These are phyloP conservation scores for Liopterus haemorrhoidalis DNA, from an alignment of 2,888 invertebrate genomes.

Conservation along the genomic window DNA sequence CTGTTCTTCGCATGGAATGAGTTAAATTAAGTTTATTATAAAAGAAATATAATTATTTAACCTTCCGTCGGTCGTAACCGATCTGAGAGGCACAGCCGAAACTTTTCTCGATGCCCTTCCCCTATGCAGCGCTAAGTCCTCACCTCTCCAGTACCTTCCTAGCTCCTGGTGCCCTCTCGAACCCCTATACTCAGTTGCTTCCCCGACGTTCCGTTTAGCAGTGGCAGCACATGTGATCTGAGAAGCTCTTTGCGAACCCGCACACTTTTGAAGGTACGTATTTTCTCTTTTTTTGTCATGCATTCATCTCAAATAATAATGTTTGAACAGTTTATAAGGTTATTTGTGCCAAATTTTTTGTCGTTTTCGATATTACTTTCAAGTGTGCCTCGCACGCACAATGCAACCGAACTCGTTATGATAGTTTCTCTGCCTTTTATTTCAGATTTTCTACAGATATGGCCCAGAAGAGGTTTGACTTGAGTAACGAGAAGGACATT, in stretches of 20 bases:
- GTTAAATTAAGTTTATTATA: too few relatives aligned
- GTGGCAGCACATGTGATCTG: neutral
- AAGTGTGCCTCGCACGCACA: neutral
- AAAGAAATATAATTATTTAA: too few relatives aligned
- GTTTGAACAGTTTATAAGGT: neutral
- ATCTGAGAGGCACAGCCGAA: too few relatives aligned
- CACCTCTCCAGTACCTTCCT: neutral
- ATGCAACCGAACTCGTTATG: neutral
- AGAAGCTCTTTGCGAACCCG: neutral
- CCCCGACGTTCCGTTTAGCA: neutral
- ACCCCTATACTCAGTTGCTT: neutral
- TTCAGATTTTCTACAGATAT: conserved; percentile 1
- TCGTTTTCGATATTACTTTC: neutral
- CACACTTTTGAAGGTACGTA: neutral
- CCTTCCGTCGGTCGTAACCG: too few relatives aligned
- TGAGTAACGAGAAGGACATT: neutral
- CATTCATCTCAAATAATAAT: neutral
- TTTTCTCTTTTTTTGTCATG: neutral
- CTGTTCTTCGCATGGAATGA: too few relatives aligned
- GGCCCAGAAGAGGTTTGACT: neutral
- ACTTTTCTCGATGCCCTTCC: conserved; percentile 2
- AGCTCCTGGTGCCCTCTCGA: neutral
- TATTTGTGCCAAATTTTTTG: neutral
- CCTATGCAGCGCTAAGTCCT: neutral
- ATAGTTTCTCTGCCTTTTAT: neutral